phyloP scores from a whole-genome alignment of 37 sponge, comb jelly and placozoan genomes.

The Halisarca cf. caerulea region DNA sequence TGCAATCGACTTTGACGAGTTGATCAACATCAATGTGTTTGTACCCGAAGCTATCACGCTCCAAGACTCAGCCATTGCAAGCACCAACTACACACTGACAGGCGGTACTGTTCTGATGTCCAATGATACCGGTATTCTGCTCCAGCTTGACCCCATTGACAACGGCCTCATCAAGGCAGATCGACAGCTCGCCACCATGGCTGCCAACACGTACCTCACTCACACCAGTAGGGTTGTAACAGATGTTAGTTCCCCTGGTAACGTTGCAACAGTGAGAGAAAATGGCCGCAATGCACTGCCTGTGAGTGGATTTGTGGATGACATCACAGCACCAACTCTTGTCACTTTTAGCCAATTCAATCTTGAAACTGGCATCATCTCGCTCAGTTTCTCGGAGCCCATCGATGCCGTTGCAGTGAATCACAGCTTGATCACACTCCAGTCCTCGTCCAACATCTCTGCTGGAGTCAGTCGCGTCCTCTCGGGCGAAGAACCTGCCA shows the following conservation, averaged over 20 bases:
- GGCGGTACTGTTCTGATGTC: constrained; percentile 40
- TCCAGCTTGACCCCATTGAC: constrained; percentile 49
- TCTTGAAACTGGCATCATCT: constrained; percentile 44
- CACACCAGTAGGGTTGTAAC: constrained; percentile 56
- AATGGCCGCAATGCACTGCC: constrained; percentile 66
- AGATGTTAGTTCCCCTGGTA: constrained; percentile 58
- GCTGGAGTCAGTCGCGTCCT: constrained; percentile 52
- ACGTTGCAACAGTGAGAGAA: constrained; percentile 51
- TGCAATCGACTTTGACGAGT: constrained; percentile 72
- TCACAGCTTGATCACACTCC: constrained; percentile 66
- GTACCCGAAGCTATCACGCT: constrained; percentile 49
- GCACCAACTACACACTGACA: constrained; percentile 56
- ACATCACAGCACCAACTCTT: constrained; percentile 69
- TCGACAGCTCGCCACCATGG: constrained; percentile 56
- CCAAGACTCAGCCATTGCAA: constrained; percentile 49
- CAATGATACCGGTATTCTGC: constrained; percentile 36
- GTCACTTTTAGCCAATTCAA: constrained; percentile 54
- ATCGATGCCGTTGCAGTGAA: constrained; percentile 66
- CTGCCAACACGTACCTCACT: constrained; percentile 61
- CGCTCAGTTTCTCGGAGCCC: constrained; percentile 80
- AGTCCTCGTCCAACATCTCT: constrained; percentile 22
- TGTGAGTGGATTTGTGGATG: constrained; percentile 61
- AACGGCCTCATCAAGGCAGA: constrained; percentile 55
- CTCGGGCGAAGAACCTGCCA: constrained; percentile 13
- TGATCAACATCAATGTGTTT: constrained; percentile 35